Evolutionary conservation across 2,113 vertebrate genomes (phyloP), one percentile per base, ranked within the genome.

Genomic region (Ondatra zibethicus): DNA sequence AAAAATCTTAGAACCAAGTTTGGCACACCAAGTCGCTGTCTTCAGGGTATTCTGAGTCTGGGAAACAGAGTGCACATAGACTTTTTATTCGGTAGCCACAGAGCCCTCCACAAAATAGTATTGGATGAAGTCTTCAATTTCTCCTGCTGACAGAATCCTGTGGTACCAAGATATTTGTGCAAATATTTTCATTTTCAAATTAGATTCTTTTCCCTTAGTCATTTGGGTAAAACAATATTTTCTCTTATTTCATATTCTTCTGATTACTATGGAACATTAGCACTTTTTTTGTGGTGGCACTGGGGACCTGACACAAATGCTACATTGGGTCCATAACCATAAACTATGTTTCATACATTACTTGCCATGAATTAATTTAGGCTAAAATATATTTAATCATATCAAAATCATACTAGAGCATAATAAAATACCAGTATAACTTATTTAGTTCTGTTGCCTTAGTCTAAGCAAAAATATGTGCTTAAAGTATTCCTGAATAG

Each of bases 391-490:
- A 77, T 91, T 52, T 87, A 86, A 68, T 45, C n/a, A 66, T 61
- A 84, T 85, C 63, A 95, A 92, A 72, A 85, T 65, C 19, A 39
- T 8, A 66, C 76, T 88, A 92, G 88, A 85, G 55, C 36, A 78
- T 27, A 80, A 80, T n/a, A 80, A 25, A 39, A 42, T 4, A 94
- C 7, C 33, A 70, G 31, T 42, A 7, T 39, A 70, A 82, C 65
- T 93, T 70, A 45, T n/a, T 29, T 52, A 55, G 31, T 23, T 25
- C 25, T 90, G 3, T 89, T 87, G 50, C 12, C 16, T 75, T 63
- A 76, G 23, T 76, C 11, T 81, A 92, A 96, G 55, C 2, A 72
- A 77, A 81, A 61, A 55, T 10, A 29, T 39, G n/a, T n/a, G n/a
- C 29, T 84, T 39, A 58, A 81, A 73, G 9, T 58, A 42, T 77